Evolutionary conservation across 2,797 vertebrate genomes (phyloP).

Genomic region (Apogon talboti): DNA sequence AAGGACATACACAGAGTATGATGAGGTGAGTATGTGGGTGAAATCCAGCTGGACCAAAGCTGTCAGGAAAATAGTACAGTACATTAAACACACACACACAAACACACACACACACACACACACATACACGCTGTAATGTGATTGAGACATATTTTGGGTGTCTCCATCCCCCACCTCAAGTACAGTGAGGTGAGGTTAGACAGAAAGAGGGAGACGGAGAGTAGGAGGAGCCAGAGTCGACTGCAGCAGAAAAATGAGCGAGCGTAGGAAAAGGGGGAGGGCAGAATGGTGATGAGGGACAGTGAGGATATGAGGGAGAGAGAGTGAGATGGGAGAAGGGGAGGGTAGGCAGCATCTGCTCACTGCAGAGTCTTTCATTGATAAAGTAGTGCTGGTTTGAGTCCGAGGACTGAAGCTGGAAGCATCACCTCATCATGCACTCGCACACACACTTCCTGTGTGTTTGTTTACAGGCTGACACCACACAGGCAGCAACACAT

Average conservation of each 20-base stretch:
- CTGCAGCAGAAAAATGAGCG: constrained; percentile 69
- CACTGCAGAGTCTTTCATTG: constrained; percentile 79
- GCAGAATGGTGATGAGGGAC: constrained; percentile 49
- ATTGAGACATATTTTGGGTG: constrained; percentile 6
- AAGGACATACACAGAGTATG: constrained; percentile 24
- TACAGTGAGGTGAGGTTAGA: constrained; percentile 37
- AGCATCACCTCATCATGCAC: constrained; percentile 55
- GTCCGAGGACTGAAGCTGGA: constrained; percentile 65
- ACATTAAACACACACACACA: background rate
- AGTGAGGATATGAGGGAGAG: constrained; percentile 36
- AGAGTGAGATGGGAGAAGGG: constrained; percentile 29
- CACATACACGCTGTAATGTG: background rate
- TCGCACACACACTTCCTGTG: constrained; percentile 51
- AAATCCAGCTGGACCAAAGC: constrained; percentile 21
- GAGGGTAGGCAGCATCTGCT: constrained; percentile 60
- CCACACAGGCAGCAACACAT: constrained; percentile 18
- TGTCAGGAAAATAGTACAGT: constrained; percentile 4
- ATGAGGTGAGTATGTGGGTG: constrained; percentile 23
- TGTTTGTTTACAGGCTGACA: constrained; percentile 63
- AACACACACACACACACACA: too few relatives aligned
- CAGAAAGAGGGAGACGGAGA: constrained; percentile 11
- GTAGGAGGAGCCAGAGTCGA: constrained; percentile 45
- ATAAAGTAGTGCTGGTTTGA: constrained; percentile 68
- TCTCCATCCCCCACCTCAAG: constrained; percentile 32
- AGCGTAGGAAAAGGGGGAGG: constrained; percentile 53